Base-by-base conservation (phyloP, 1,140 invertebrate genomes). In the Centruroides vittatus region DNA sequence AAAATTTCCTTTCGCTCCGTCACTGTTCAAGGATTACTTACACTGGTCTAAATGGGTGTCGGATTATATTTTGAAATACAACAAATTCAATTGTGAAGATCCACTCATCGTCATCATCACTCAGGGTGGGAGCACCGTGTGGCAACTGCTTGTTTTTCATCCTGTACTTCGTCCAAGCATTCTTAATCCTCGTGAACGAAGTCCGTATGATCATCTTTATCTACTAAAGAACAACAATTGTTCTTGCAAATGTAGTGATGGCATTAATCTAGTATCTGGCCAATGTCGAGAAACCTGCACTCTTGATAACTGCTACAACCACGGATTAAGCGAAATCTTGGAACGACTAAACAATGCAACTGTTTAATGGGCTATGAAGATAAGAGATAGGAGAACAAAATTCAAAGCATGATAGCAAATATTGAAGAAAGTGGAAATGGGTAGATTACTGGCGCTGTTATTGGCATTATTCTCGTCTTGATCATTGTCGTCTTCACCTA, bases 291-390 rank as follows among this genome's bases (percentile, higher is more conserved):
- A 55, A 5, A 5, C 7, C 54, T 55, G 12, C 8, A 55, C 5
- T 55, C 5, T 23, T 3, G 12, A 47, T 34, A 62, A 59, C 47
- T 73, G 71, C 55, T 68, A 71, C 60, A 55, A 65, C 68, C 73
- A 64, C 11, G 65, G 68, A 23, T 58, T 35, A 35, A 35, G 41
- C 9, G n/a, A 60, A 1, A 36, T 62, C 49, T 5, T 4, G 7
- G n/a, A 58, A 51, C 35, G 57, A 11, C 61, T 9, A 48, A 11
- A 41, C 58, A 2, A 35, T 12, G 11, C 13, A 35, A 54, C 0
- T 75, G 81, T 4, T 80, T 78, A 61, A 83, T 88, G 66, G 81
- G 52, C 8, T 35, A 36, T 13, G 53, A 81, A 0, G 71, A 57
- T 7, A 47, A 55, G 0, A 36, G n/a, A 4, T 62, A 57, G 34